Evolutionary conservation across 2,888 invertebrate genomes (phyloP).

Genomic region (Gortyna flavago): DNA sequence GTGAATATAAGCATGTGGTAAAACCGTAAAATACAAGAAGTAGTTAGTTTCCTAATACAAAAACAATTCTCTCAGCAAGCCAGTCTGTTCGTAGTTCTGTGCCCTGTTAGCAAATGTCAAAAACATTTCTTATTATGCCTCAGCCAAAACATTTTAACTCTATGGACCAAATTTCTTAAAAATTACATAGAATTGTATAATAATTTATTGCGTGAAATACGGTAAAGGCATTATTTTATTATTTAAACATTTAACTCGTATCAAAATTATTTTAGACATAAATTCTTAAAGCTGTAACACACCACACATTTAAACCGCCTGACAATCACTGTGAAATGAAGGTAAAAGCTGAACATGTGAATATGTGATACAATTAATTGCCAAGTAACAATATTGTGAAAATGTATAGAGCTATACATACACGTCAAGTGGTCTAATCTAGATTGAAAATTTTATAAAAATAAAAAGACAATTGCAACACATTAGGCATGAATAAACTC

Average conservation of each 20-base stretch:
- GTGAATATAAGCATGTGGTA: conserved; percentile 31
- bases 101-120: neutral
- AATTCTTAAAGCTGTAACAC: conserved; percentile 47
- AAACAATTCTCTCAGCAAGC: conserved; percentile 6
- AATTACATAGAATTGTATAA: conserved; percentile 31
- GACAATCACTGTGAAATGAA: conserved; percentile 9
- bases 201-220: conserved; percentile 42
- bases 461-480: conserved; percentile 68
- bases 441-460: conserved; percentile 65
- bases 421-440: conserved; percentile 39
- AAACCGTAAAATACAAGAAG: conserved; percentile 7
- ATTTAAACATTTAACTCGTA: conserved; percentile 36
- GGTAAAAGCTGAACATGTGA: conserved; percentile 39
- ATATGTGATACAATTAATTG: conserved; percentile 24
- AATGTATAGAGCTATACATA: conserved; percentile 47
- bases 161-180: conserved; percentile 35
- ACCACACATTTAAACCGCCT: conserved; percentile 26
- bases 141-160: conserved; percentile 12
- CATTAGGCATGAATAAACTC: conserved; percentile 74
- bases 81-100: neutral
- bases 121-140: conserved; percentile 13
- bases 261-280: conserved; percentile 36
- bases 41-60: conserved; percentile 4
- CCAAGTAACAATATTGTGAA: conserved; percentile 37
- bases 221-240: conserved; percentile 29